A percentile compares a stretch with the other conserved stretches of the same genome.
Conservation (phyloP, 2,888 invertebrate species). For the Epistrophe eligans region DNA sequence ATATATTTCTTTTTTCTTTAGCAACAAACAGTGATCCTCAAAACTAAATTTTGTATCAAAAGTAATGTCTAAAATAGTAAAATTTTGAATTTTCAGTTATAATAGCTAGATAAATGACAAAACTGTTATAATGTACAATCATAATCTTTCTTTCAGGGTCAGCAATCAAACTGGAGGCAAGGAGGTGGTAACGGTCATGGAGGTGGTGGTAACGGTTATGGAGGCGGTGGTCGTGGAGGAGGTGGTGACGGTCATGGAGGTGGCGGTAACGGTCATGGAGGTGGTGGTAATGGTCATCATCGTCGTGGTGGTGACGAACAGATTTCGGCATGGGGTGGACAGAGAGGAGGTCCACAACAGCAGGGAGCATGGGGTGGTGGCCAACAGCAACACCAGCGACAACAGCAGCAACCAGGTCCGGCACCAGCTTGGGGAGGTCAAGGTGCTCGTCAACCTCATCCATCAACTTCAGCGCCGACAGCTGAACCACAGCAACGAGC, state of each 20-base stretch:
- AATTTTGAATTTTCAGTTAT: too few species aligned
- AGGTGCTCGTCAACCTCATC: conserved; percentile 69
- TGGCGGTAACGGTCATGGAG: background rate
- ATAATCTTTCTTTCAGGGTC: conserved; percentile 7
- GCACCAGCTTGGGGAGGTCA: conserved; percentile 72
- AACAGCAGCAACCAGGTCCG: conserved; percentile 22
- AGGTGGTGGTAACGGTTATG: conserved; percentile 18
- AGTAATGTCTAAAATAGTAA: too few species aligned
- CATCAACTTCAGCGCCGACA: conserved; percentile 63
- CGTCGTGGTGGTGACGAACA: conserved; percentile 24
- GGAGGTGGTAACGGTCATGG: conserved; percentile 1
- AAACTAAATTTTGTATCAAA: too few species aligned
- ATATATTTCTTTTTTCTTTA: too few species aligned
- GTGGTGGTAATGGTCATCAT: conserved; percentile 1
- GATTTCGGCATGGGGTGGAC: conserved; percentile 22
- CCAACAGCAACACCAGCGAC: conserved; percentile 28
- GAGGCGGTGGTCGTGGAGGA: conserved; percentile 14
- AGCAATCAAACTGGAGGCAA: conserved; percentile 57
- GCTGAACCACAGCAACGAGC: conserved; percentile 76
- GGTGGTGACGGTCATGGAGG: background rate
- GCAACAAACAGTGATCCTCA: too few species aligned
- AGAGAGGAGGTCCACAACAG: conserved; percentile 16
- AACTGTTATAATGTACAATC: too few species aligned
- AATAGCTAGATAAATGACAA: too few species aligned
- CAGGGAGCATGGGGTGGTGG: conserved; percentile 42